These are phyloP conservation scores for Rhyacophila evoluta DNA, from an alignment of 2,888 invertebrate species.

Conservation along the genomic window DNA sequence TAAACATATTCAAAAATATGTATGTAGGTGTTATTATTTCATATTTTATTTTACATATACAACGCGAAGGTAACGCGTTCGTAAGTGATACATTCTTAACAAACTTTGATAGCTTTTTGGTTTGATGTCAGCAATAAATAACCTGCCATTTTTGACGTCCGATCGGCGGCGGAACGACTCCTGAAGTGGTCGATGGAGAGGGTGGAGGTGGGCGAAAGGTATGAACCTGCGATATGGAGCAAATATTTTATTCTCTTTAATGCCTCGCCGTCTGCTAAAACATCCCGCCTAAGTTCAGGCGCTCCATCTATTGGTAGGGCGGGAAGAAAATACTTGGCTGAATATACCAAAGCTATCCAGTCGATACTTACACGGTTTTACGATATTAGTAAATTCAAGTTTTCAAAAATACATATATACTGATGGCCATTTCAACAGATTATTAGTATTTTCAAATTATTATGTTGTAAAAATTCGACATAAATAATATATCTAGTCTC, in stretches of 20 bases:
- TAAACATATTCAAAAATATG: not conserved
- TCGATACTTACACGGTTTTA: not conserved
- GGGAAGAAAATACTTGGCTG: not conserved
- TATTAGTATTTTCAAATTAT: too few relatives aligned
- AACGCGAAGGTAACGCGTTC: not conserved
- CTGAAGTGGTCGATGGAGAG: not conserved
- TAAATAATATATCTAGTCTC: too few relatives aligned
- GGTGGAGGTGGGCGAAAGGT: slow-evolving; percentile 31
- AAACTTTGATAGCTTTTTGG: slow-evolving; percentile 18
- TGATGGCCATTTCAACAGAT: too few relatives aligned
- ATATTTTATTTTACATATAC: not conserved
- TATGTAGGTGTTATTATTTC: not conserved
- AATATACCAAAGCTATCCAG: not conserved
- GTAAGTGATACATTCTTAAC: slow-evolving; percentile 19
- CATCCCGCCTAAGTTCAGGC: slow-evolving; percentile 26
- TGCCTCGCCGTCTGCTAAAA: slow-evolving; percentile 40
- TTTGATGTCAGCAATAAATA: slow-evolving; percentile 37
- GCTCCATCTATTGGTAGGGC: not conserved
- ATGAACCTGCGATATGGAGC: slow-evolving; percentile 48
- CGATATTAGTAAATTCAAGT: not conserved
- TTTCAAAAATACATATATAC: too few relatives aligned
- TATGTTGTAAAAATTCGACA: too few relatives aligned
- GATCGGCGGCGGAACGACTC: slow-evolving; percentile 29
- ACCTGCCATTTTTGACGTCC: slow-evolving; percentile 36
- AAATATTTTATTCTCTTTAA: slow-evolving; percentile 37